Percentiles rank a stretch among this genome's conserved stretches.
phyloP scores from a whole-genome alignment of 2,797 vertebrate genomes.

The Propithecus perrieri region DNA sequence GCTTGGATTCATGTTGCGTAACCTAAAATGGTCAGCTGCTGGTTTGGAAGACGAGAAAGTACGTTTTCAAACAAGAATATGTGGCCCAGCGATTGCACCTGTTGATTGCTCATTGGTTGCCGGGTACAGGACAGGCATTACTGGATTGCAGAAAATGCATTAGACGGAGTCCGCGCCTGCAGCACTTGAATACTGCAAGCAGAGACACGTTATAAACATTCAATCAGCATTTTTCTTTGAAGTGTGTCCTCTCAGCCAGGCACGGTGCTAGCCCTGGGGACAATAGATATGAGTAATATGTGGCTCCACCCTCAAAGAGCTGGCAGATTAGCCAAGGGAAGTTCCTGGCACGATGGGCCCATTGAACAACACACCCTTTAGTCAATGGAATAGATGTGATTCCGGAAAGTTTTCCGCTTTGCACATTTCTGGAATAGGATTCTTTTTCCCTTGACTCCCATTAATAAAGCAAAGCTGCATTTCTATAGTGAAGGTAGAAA shows the following conservation, averaged over 20 bases:
- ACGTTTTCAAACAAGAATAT: background rate
- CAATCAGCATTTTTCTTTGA: conserved; percentile 2
- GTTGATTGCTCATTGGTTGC: background rate
- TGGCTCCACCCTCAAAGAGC: background rate
- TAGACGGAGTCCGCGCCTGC: background rate
- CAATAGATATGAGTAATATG: background rate
- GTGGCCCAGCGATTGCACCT: background rate
- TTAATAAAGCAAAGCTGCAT: background rate
- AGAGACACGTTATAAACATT: background rate
- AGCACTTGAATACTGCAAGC: background rate
- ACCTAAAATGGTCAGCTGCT: background rate
- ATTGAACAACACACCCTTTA: background rate
- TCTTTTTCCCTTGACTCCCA: background rate
- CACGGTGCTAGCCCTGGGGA: background rate
- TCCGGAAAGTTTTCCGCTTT: background rate
- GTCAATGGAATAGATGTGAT: background rate
- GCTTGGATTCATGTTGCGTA: background rate
- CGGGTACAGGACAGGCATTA: background rate
- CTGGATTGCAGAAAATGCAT: background rate
- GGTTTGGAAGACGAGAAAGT: background rate
- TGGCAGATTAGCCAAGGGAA: no score
- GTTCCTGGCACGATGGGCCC: background rate
- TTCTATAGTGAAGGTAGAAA: background rate
- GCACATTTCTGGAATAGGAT: background rate
- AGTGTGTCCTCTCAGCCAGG: background rate